phyloP scores from a whole-genome alignment of 2,888 invertebrate genomes.

The Agrilus cyanescens region DNA sequence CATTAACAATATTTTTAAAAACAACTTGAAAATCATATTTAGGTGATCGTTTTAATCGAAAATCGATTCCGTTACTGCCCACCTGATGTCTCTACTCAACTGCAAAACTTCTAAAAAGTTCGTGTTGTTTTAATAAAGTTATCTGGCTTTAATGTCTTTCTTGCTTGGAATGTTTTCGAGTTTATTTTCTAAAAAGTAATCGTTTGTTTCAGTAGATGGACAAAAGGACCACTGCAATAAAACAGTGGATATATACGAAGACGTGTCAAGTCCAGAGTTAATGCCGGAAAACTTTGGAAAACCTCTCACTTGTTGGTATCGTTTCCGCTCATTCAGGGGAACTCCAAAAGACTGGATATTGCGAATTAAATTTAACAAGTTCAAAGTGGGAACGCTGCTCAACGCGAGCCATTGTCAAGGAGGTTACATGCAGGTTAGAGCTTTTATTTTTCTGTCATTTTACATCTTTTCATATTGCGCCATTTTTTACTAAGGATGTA shows the following conservation, averaged over 20 bases:
- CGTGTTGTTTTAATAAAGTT: too few species aligned
- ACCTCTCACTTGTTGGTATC: slow-evolving; percentile 81
- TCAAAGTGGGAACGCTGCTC: slow-evolving; percentile 77
- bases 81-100: too few species aligned
- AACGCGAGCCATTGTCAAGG: slow-evolving; percentile 83
- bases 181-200: neutral
- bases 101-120: too few species aligned
- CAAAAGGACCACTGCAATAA: slow-evolving; percentile 86
- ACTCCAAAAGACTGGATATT: slow-evolving; percentile 85
- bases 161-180: neutral
- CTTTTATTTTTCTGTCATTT: too few species aligned
- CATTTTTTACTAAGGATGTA: too few species aligned
- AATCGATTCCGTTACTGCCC: too few species aligned
- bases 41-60: too few species aligned
- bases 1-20: too few species aligned
- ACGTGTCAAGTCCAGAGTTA: slow-evolving; percentile 79
- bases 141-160: too few species aligned
- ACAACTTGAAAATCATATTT: too few species aligned
- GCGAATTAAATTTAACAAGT: slow-evolving; percentile 80
- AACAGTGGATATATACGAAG: slow-evolving; percentile 87
- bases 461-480: too few species aligned
- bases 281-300: slow-evolving; percentile 71
- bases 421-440: slow-evolving; percentile 72
- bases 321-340: slow-evolving; percentile 77
- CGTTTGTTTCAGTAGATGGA: slow-evolving; percentile 41